Percentiles rank a stretch among this genome's conserved stretches.
These are phyloP conservation scores for Himantopus leucocephalus DNA, from an alignment of 2,113 vertebrate genomes.

Conservation along the genomic window DNA sequence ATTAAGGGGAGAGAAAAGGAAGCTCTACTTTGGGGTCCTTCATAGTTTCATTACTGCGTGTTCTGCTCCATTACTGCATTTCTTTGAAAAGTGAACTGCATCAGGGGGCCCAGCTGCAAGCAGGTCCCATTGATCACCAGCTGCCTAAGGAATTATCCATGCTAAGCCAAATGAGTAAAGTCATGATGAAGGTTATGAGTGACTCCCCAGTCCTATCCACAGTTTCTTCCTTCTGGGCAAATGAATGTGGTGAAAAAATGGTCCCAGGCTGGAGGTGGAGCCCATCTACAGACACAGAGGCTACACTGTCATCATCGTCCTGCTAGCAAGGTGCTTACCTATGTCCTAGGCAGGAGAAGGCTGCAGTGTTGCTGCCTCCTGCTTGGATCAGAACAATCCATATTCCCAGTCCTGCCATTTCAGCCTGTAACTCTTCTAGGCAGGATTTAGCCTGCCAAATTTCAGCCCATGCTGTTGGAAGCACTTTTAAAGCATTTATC, in stretches of 20 bases:
- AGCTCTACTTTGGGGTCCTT: conserved; percentile 10
- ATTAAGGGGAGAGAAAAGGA: conserved; percentile 50
- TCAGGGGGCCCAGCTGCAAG: conserved; percentile 10
- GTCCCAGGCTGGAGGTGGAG: neutral
- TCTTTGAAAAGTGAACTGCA: conserved; percentile 8
- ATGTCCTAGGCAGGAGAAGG: neutral
- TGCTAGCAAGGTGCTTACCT: neutral
- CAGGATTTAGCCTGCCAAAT: neutral
- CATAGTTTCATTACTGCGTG: conserved; percentile 2
- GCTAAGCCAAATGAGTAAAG: neutral
- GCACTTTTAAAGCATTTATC: neutral
- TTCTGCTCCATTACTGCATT: neutral
- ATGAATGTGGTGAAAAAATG: neutral
- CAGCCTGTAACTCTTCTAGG: neutral
- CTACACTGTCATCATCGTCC: rapidly evolving
- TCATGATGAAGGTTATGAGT: neutral
- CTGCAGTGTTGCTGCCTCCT: neutral
- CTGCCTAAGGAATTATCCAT: neutral
- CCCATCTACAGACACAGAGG: neutral
- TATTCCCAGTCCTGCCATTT: neutral
- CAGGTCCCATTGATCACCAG: neutral
- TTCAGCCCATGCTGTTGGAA: neutral
- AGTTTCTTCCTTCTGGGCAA: neutral
- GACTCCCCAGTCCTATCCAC: neutral
- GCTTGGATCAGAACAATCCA: neutral